Conservation (phyloP, 53 echinoderm and acorn worm species). For the Mesocentrotus franciscanus region DNA sequence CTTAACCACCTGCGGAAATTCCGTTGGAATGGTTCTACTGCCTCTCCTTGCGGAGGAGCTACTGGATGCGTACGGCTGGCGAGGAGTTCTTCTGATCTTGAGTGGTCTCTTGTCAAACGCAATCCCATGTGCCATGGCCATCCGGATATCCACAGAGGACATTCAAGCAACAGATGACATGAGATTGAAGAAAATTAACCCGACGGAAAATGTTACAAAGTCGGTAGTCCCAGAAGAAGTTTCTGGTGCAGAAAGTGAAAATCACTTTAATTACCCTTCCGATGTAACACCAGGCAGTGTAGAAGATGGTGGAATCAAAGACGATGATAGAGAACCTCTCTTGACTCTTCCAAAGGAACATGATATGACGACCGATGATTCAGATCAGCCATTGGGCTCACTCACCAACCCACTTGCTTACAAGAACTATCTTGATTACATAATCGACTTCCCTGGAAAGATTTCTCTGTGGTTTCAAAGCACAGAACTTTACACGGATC, state of each 20-base stretch:
- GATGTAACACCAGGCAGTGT: neutral
- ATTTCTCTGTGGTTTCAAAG: neutral
- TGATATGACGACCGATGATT: neutral
- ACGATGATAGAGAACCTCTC: too few relatives aligned
- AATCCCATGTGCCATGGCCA: neutral
- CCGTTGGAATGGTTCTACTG: conserved; percentile 5
- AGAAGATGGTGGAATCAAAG: neutral
- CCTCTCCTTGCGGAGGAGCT: neutral
- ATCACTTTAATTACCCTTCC: neutral
- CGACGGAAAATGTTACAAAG: neutral
- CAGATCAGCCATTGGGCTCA: neutral
- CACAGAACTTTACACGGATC: neutral
- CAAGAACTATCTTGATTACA: neutral
- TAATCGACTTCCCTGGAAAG: neutral
- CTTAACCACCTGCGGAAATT: neutral
- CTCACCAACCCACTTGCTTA: neutral
- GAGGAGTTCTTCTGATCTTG: neutral
- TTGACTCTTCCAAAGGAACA: neutral
- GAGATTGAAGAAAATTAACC: too few relatives aligned
- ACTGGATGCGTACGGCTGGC: neutral
- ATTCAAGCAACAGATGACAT: neutral
- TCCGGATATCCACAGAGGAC: neutral
- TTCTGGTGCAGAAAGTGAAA: neutral
- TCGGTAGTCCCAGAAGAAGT: neutral
- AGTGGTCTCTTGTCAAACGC: neutral